Percentiles rank a stretch among this genome's conserved stretches.
phyloP scores from a whole-genome alignment of 2,888 invertebrate species.

The Prosopocoilus inquinatus region DNA sequence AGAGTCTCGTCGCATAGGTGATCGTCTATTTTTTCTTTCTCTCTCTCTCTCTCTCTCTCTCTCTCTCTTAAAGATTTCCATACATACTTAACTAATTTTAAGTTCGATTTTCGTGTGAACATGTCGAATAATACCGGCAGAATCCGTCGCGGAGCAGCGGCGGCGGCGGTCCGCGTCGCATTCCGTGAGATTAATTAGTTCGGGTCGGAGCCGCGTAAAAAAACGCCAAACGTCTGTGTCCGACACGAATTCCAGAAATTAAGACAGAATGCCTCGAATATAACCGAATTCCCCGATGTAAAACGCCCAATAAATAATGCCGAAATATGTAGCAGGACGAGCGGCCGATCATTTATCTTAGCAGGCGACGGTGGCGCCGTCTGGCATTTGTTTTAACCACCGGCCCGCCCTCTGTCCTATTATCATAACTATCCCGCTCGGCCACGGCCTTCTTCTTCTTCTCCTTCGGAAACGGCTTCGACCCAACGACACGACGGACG shows the following conservation, averaged over 20 bases:
- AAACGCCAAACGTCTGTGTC: slow-evolving; percentile 7
- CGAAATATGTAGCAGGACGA: slow-evolving; percentile 36
- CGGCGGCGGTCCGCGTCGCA: too few relatives aligned
- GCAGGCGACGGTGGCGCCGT: slow-evolving; percentile 35
- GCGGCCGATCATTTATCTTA: slow-evolving; percentile 38
- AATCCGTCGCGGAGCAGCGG: too few relatives aligned
- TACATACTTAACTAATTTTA: too few relatives aligned
- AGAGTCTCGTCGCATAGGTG: too few relatives aligned
- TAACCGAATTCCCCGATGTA: slow-evolving; percentile 31
- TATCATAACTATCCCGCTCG: slow-evolving; percentile 34
- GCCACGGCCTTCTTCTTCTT: slow-evolving; percentile 10
- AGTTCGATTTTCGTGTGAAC: too few relatives aligned
- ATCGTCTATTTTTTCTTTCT: too few relatives aligned
- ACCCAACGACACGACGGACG: background rate
- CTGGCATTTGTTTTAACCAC: slow-evolving; percentile 38
- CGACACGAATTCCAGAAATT: slow-evolving; percentile 33
- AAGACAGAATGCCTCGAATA: slow-evolving; percentile 33
- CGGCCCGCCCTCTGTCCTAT: slow-evolving; percentile 35
- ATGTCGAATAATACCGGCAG: too few relatives aligned
- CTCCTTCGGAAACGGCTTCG: background rate
- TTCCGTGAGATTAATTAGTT: background rate
- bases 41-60: too few relatives aligned
- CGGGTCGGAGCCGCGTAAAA: slow-evolving; percentile 3
- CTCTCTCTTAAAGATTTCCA: too few relatives aligned
- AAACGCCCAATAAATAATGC: slow-evolving; percentile 35